Conservation (phyloP, 2,888 invertebrate genomes). For the Colletes collaris region DNA sequence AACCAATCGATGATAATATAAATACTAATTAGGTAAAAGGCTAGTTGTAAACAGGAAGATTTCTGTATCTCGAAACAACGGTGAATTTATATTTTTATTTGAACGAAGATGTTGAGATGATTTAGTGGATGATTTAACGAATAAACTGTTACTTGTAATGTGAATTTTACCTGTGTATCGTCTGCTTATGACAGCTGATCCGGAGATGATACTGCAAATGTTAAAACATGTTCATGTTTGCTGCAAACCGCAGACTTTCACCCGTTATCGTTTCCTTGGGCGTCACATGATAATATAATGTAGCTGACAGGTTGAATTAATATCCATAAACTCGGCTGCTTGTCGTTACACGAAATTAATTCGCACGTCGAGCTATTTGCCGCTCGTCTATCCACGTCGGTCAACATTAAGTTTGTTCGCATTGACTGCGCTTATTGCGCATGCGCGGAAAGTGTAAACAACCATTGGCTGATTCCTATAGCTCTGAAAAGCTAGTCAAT, state of each 20-base stretch:
- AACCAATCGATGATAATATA: neutral
- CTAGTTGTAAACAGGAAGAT: neutral
- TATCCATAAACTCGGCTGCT: constrained; percentile 21
- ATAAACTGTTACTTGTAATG: constrained; percentile 18
- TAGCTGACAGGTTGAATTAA: constrained; percentile 8
- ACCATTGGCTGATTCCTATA: constrained; percentile 45
- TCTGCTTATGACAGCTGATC: constrained; percentile 78
- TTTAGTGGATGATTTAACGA: neutral
- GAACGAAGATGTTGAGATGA: neutral
- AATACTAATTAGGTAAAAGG: neutral
- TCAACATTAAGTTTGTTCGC: constrained; percentile 67
- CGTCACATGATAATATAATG: constrained; percentile 54
- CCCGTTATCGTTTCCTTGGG: constrained; percentile 31
- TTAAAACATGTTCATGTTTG: constrained; percentile 48
- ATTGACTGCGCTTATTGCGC: constrained; percentile 51
- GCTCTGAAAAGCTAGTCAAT: constrained; percentile 19
- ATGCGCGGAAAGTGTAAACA: constrained; percentile 48
- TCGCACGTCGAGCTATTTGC: constrained; percentile 52
- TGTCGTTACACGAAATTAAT: constrained; percentile 48
- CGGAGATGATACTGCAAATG: constrained; percentile 62
- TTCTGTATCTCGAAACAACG: neutral
- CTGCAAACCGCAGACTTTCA: constrained; percentile 31
- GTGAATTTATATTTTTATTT: neutral
- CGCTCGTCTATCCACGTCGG: constrained; percentile 61
- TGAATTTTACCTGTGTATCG: constrained; percentile 72